phyloP scores from a whole-genome alignment of 2,797 vertebrate genomes.

The Brachyalestes nurse region DNA sequence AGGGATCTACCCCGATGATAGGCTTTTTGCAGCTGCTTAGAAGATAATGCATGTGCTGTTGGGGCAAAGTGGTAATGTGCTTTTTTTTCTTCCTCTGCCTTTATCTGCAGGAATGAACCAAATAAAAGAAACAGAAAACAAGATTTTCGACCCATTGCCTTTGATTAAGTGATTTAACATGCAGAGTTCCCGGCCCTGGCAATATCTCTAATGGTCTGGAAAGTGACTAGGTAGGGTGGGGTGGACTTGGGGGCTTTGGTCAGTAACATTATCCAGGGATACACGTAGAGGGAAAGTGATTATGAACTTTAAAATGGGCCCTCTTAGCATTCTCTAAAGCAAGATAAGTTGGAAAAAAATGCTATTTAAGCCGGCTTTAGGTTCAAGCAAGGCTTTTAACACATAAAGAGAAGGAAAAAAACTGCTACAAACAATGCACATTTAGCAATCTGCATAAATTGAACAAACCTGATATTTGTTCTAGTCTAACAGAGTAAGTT shows the following conservation, averaged over 20 bases:
- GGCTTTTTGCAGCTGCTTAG: constrained; percentile 94
- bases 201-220: constrained; percentile 99
- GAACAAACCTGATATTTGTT: not conserved
- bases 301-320: constrained; percentile 77
- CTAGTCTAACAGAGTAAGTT: not conserved
- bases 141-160: constrained; percentile 99
- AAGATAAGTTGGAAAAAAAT: constrained; percentile 75
- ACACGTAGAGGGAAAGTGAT: constrained; percentile 78
- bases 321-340: constrained; percentile 69
- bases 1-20: constrained; percentile 88
- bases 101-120: constrained; percentile 98
- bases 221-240: constrained; percentile 73
- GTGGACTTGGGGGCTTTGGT: constrained; percentile 60
- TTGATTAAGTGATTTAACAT: constrained; percentile 99
- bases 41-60: constrained; percentile 93
- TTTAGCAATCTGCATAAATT: not conserved
- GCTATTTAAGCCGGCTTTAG: constrained; percentile 73
- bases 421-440: constrained; percentile 44
- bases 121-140: constrained; percentile 92
- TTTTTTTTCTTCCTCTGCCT: constrained; percentile 77
- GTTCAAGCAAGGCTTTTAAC: constrained; percentile 66
- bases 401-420: constrained; percentile 41
- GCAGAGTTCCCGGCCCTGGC: constrained; percentile 90
- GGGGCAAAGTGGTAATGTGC: constrained; percentile 83
- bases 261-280: constrained; percentile 89